Percentiles rank a stretch among this genome's conserved stretches.
phyloP scores from a whole-genome alignment of 2,888 invertebrate genomes.

The Baccha elongata region DNA sequence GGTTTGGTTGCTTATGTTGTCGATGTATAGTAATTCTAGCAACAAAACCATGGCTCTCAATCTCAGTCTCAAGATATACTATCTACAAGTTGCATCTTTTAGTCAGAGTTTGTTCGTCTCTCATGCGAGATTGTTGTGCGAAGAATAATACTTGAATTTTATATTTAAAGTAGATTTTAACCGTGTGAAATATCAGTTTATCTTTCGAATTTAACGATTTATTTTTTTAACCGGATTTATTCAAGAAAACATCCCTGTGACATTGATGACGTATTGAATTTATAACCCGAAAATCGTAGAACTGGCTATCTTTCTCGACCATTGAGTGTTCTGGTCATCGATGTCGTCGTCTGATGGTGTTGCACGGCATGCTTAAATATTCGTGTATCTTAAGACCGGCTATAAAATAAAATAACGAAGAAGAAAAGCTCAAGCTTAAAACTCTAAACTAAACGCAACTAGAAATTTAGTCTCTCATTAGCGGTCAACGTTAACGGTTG shows the following conservation, averaged over 20 bases:
- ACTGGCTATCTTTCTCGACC: slow-evolving; percentile 53
- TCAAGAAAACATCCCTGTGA: background rate
- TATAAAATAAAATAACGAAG: slow-evolving; percentile 47
- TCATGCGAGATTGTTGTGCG: slow-evolving; percentile 61
- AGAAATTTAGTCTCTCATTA: slow-evolving; percentile 59
- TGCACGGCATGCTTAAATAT: slow-evolving; percentile 38
- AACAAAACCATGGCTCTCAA: slow-evolving; percentile 49
- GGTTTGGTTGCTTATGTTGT: slow-evolving; percentile 15
- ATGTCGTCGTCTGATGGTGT: slow-evolving; percentile 40
- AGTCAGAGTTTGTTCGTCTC: slow-evolving; percentile 62
- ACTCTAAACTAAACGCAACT: slow-evolving; percentile 50
- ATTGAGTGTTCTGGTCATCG: slow-evolving; percentile 50
- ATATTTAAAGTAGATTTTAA: background rate
- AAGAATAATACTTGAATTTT: background rate
- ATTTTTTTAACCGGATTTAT: background rate
- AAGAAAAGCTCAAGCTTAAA: slow-evolving; percentile 64
- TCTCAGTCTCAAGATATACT: slow-evolving; percentile 25
- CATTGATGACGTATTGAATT: slow-evolving; percentile 19
- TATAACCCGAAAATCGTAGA: slow-evolving; percentile 28
- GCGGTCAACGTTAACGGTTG: slow-evolving; percentile 59
- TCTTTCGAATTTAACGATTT: background rate
- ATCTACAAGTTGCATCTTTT: slow-evolving; percentile 65
- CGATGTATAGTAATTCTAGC: slow-evolving; percentile 27
- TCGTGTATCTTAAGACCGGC: slow-evolving; percentile 52
- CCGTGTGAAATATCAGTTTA: background rate